These are phyloP conservation scores for Gadopsis bispinosus DNA, from an alignment of 2,797 vertebrate species.

Conservation along the genomic window DNA sequence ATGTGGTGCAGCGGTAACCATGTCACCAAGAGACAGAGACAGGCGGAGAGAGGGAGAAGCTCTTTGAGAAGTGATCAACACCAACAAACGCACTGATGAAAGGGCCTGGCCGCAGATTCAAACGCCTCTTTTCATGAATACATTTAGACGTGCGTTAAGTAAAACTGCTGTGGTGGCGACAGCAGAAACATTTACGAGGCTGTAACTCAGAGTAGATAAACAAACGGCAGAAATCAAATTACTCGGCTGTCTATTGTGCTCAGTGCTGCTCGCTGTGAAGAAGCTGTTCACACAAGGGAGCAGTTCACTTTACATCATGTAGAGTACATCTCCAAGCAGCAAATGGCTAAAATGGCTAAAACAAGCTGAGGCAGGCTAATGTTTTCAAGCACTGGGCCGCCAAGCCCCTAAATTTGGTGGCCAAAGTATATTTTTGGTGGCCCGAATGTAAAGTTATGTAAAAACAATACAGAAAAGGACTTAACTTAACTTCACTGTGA, in stretches of 20 bases:
- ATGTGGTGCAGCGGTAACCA: slow-evolving; percentile 60
- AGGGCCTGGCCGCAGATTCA: slow-evolving; percentile 46
- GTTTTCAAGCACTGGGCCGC: no score
- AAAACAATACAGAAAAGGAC: no score
- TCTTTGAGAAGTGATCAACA: slow-evolving; percentile 55
- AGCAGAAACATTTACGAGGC: slow-evolving; percentile 60
- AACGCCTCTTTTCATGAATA: slow-evolving; percentile 53
- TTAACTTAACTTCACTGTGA: no score
- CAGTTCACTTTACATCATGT: not conserved
- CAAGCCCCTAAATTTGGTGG: no score
- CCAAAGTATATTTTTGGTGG: no score
- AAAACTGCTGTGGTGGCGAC: slow-evolving; percentile 65
- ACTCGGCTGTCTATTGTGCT: slow-evolving; percentile 23
- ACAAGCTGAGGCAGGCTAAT: no score
- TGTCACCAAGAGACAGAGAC: slow-evolving; percentile 39
- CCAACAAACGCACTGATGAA: slow-evolving; percentile 63
- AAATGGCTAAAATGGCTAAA: not conserved
- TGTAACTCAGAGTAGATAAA: slow-evolving; percentile 64
- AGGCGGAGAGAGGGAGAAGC: slow-evolving; percentile 18
- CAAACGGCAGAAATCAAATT: slow-evolving; percentile 57
- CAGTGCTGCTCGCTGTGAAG: not conserved
- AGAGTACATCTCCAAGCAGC: not conserved
- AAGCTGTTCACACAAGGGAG: slow-evolving; percentile 3
- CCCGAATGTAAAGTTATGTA: no score
- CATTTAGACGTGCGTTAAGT: slow-evolving; percentile 54